Evolutionary conservation across 2,888 invertebrate genomes (phyloP), one percentile per base, ranked within the genome.

Genomic region (Stenodema calcarata): DNA sequence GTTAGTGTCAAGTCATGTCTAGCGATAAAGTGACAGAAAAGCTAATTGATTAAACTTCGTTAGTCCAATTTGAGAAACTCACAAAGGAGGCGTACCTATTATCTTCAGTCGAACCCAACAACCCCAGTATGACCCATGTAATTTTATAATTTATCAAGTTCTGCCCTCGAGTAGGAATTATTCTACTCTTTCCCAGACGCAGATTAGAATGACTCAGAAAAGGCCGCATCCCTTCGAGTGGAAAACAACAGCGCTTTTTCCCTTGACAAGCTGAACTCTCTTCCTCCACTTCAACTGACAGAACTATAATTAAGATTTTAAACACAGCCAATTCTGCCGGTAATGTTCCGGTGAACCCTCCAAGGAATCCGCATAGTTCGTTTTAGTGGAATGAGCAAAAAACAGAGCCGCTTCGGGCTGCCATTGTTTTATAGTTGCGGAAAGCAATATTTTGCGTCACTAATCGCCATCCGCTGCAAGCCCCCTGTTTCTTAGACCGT

Each of bases 301-400:
- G 80, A 80, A 80, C 80, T 80, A 80, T 80, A 80, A 80, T 80
- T 80, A 80, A 80, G 80, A 80, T 30, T 30, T 80, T 80, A 80
- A 80, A 23, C 50, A 54, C 18, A 35, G 50, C 9, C 54, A 44
- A 78, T 47, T 44, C 78, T 23, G 18, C 44, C 7, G 14, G 27
- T 78, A 75, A 75, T 75, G 42, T 75, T 62, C 62, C 27, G 75
- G 35, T 41, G 35, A 35, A 44, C 41, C 42, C 42, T 44, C 78
- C 0, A 18, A 18, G 41, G 78, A 78, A 42, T 78, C 75, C 44
- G 78, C 44, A 47, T 23, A 78, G n/a, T 75, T 78, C 44, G 44
- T 23, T 42, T 78, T 44, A 14, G 18, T 44, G 78, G 44, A 78
- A 27, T 78, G 41, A 27, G 23, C 27, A 78, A 78, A 78, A 78